Evolutionary conservation across 2,888 invertebrate genomes (phyloP).

Genomic region (Folsomia manolachei): DNA sequence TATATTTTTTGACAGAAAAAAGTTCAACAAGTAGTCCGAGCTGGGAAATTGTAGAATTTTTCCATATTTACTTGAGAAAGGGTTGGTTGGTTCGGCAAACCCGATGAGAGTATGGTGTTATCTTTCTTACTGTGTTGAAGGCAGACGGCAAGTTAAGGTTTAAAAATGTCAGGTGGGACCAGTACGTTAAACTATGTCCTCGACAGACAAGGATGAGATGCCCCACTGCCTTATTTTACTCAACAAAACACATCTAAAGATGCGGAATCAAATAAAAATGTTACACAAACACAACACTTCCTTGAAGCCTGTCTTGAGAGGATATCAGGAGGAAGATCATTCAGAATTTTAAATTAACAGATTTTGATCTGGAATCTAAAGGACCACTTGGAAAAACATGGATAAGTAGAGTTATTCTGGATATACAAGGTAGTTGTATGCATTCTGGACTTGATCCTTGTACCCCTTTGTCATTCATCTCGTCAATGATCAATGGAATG

Average conservation of each 20-base stretch:
- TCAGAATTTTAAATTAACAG: not conserved
- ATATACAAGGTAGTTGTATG: not conserved
- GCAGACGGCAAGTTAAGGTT: too few species aligned
- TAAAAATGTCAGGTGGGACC: not conserved
- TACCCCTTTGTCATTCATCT: conserved; percentile 1
- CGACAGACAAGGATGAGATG: not conserved
- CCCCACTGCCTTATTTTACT: not conserved
- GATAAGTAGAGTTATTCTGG: not conserved
- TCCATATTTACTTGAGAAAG: too few species aligned
- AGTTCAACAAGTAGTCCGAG: not conserved
- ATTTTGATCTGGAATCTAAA: not conserved
- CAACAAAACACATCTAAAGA: not conserved
- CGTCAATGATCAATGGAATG: conserved; percentile 1
- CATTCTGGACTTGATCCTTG: not conserved
- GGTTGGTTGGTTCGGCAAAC: too few species aligned
- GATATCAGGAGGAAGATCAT: not conserved
- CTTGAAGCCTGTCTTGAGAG: too few species aligned
- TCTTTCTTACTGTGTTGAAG: too few species aligned
- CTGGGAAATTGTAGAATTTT: too few species aligned
- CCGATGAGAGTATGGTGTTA: too few species aligned
- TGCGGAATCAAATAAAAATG: not conserved
- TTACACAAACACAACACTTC: not conserved
- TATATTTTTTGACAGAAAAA: too few species aligned
- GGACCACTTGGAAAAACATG: not conserved
- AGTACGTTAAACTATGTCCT: not conserved